phyloP scores from a whole-genome alignment of 1,140 invertebrate genomes.

The Cydia fagiglandana region DNA sequence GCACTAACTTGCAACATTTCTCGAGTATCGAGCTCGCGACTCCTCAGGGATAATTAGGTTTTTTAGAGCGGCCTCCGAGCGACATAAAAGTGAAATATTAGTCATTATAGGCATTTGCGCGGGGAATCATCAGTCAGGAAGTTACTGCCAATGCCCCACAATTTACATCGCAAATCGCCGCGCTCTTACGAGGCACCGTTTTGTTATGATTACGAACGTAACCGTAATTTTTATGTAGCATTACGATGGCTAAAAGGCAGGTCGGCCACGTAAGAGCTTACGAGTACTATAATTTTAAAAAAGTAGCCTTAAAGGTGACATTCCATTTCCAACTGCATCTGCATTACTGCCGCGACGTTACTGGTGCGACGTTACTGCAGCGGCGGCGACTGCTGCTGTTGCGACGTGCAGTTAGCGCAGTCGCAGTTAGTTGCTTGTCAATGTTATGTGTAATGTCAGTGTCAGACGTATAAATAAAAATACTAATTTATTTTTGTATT shows the following conservation, averaged over 20 bases:
- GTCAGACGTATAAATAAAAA: too few species aligned
- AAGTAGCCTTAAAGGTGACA: too few species aligned
- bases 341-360: too few species aligned
- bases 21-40: constrained; percentile 6
- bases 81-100: constrained; percentile 45
- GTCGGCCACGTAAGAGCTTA: not conserved
- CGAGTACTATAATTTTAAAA: too few species aligned
- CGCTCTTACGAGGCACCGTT: constrained; percentile 13
- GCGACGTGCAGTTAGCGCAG: too few species aligned
- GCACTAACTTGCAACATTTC: not conserved
- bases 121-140: constrained; percentile 33
- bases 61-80: constrained; percentile 43
- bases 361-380: too few species aligned
- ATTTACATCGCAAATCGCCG: constrained; percentile 41
- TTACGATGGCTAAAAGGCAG: not conserved
- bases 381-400: too few species aligned
- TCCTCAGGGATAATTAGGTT: constrained; percentile 43
- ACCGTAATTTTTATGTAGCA: not conserved
- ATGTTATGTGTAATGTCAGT: too few species aligned
- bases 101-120: constrained; percentile 39
- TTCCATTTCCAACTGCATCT: too few species aligned
- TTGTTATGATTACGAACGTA: constrained; percentile 22
- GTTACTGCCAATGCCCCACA: constrained; percentile 29
- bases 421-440: too few species aligned
- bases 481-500: too few species aligned